Evolutionary conservation across 2,797 vertebrate genomes (phyloP).

Genomic region (Molossus molossus): DNA sequence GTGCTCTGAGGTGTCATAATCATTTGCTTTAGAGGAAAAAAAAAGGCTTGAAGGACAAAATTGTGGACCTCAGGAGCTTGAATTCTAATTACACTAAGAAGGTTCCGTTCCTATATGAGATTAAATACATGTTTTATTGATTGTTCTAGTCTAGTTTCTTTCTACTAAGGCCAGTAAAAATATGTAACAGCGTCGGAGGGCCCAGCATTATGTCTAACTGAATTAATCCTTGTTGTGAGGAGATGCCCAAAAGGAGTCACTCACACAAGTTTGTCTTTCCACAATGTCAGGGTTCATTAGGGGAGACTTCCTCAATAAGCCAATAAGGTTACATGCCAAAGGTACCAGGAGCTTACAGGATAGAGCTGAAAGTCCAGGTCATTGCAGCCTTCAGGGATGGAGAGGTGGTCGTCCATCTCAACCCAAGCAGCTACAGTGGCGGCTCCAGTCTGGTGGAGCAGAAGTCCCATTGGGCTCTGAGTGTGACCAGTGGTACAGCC

Average conservation of each 20-base stretch:
- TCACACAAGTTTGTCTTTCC: neutral
- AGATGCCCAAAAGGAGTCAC: neutral
- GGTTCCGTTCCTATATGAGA: neutral
- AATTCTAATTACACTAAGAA: constrained; percentile 38
- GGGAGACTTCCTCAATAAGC: neutral
- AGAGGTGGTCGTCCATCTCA: neutral
- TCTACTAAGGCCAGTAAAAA: constrained; percentile 12
- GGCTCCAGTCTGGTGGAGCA: neutral
- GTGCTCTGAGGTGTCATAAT: neutral
- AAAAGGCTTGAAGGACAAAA: neutral
- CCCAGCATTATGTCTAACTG: neutral
- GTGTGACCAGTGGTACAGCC: neutral
- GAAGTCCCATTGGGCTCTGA: neutral
- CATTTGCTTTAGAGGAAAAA: neutral
- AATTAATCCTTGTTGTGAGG: neutral
- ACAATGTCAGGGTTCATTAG: neutral
- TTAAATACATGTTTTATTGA: constrained; percentile 40
- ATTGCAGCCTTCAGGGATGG: neutral
- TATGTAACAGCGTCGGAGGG: neutral
- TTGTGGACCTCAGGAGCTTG: neutral
- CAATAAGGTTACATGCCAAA: neutral
- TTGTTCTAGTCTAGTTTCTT: constrained; percentile 43
- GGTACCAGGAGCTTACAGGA: neutral
- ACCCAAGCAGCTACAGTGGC: neutral
- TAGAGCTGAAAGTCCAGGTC: neutral